These are phyloP conservation scores for Rhingia rostrata DNA, from an alignment of 2,888 invertebrate species.

Conservation along the genomic window DNA sequence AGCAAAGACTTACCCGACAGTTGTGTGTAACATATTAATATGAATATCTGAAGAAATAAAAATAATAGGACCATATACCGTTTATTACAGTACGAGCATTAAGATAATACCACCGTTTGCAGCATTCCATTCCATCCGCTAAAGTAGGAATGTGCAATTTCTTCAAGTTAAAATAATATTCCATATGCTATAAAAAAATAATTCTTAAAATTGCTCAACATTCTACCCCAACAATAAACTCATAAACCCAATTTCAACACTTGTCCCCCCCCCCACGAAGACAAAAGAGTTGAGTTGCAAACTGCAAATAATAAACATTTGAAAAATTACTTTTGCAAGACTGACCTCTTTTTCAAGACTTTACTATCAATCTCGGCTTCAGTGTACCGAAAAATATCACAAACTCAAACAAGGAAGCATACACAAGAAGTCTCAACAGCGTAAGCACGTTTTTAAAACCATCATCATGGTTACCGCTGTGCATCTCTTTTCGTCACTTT, in stretches of 20 bases:
- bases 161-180: no score
- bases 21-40: background rate
- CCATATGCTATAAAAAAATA: background rate
- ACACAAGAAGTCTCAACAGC: conserved; percentile 30
- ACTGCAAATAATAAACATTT: background rate
- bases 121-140: no score
- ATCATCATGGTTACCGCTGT: conserved; percentile 39
- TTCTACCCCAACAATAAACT: conserved; percentile 16
- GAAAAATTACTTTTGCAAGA: background rate
- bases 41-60: background rate
- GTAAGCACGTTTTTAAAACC: conserved; percentile 56
- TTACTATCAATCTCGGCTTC: background rate
- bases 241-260: conserved; percentile 14
- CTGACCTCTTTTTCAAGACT: background rate
- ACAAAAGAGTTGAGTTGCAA: conserved; percentile 56
- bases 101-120: background rate
- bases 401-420: conserved; percentile 35
- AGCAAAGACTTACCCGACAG: no score
- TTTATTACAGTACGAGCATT: background rate
- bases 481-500: conserved; percentile 48
- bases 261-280: background rate
- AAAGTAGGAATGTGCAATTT: background rate
- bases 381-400: conserved; percentile 11
- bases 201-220: background rate
- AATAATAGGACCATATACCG: background rate